Percentiles rank a stretch among this genome's conserved stretches.
Conservation (phyloP, 2,888 invertebrate species). For the Amiota mariae region DNA sequence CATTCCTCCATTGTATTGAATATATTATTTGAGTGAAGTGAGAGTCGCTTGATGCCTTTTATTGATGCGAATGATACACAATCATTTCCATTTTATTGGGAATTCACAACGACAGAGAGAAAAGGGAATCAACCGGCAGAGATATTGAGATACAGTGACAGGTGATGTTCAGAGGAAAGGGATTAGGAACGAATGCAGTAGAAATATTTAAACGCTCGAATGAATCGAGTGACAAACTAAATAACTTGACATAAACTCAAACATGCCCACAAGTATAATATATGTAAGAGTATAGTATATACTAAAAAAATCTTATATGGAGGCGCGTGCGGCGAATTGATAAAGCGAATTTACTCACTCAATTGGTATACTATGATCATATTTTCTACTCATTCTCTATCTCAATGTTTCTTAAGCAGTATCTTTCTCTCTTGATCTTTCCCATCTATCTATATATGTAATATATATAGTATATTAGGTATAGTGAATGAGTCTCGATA, state of each 20-base stretch:
- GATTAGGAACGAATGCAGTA: background rate
- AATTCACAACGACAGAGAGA: background rate
- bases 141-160: background rate
- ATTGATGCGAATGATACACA: background rate
- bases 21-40: background rate
- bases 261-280: background rate
- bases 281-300: too few relatives aligned
- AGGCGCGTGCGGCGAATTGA: conserved; percentile 28
- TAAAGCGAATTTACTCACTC: conserved; percentile 14
- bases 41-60: background rate
- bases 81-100: too few relatives aligned
- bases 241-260: background rate
- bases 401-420: background rate
- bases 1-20: conserved; percentile 8
- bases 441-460: background rate
- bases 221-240: background rate
- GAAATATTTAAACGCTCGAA: conserved; percentile 8
- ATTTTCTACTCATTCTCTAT: background rate
- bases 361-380: background rate
- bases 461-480: too few relatives aligned
- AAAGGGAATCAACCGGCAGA: too few relatives aligned
- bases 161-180: background rate
- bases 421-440: background rate
- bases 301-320: conserved; percentile 12
- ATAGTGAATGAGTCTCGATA: too few relatives aligned